Conservation (phyloP, 1,140 invertebrate genomes). For the Euglossa dilemma region DNA sequence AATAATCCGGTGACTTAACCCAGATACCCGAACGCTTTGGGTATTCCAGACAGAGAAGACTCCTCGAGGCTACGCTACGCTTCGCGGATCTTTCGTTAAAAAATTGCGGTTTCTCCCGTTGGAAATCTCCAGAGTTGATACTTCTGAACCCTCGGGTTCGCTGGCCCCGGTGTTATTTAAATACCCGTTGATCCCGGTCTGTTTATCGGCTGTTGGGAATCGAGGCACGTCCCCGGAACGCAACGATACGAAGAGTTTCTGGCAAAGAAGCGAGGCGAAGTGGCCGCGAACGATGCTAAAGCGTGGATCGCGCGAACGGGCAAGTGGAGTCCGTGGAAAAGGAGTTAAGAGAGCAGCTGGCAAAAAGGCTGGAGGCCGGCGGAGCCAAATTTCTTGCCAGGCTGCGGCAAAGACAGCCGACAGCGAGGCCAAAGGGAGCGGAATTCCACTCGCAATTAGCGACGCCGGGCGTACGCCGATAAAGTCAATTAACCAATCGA, state of each 20-base stretch:
- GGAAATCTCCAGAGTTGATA: too few relatives aligned
- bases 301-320: constrained; percentile 1
- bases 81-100: too few relatives aligned
- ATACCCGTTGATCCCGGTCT: too few relatives aligned
- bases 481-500: constrained; percentile 79
- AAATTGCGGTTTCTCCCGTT: too few relatives aligned
- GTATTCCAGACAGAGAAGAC: too few relatives aligned
- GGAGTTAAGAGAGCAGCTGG: constrained; percentile 25
- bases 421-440: constrained; percentile 59
- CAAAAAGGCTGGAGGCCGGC: constrained; percentile 39
- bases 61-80: too few relatives aligned
- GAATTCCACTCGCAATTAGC: constrained; percentile 74
- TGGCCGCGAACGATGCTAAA: constrained; percentile 4
- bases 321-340: not conserved
- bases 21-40: too few relatives aligned
- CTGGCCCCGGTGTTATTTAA: not conserved
- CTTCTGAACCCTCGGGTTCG: not conserved
- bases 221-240: not conserved
- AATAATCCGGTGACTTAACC: not conserved
- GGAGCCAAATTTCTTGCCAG: constrained; percentile 63
- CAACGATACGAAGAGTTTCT: not conserved
- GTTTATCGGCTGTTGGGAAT: not conserved
- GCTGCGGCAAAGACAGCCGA: constrained; percentile 33
- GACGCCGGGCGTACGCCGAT: constrained; percentile 64
- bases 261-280: not conserved